A percentile compares a stretch with the other conserved stretches of the same genome.
phyloP scores from a whole-genome alignment of 2,797 vertebrate species.

The Pyrocephalus nanus region DNA sequence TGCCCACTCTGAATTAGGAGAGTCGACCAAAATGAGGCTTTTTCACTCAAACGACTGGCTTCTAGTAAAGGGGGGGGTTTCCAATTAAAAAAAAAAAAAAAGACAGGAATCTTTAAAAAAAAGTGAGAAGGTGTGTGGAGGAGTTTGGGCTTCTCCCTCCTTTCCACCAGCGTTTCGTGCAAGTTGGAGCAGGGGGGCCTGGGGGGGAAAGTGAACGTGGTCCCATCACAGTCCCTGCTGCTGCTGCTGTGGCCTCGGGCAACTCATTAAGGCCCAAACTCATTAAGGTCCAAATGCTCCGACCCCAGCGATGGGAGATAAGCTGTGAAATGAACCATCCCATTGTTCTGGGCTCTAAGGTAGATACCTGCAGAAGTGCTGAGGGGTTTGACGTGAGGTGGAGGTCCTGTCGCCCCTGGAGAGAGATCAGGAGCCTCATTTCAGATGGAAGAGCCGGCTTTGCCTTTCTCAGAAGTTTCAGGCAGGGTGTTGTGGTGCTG shows the following conservation, averaged over 20 bases:
- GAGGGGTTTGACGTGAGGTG: background rate
- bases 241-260: background rate
- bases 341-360: background rate
- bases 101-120: background rate
- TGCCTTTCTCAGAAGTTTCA: background rate
- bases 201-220: background rate
- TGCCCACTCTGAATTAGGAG: background rate
- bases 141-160: background rate
- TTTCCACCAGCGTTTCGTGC: rapidly evolving
- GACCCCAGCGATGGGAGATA: conserved; percentile 15
- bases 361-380: background rate
- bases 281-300: background rate
- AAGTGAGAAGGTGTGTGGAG: background rate
- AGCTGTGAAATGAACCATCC: background rate
- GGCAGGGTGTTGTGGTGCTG: background rate
- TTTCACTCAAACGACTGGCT: background rate
- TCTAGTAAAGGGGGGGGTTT: background rate
- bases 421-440: background rate
- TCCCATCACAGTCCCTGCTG: background rate
- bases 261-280: conserved; percentile 13
- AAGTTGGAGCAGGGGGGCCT: rapidly evolving
- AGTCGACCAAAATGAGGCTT: background rate
- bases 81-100: too few relatives aligned
- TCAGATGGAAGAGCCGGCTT: background rate
- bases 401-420: background rate